Conservation (phyloP, 2,888 invertebrate species). For the Thecophora atra region DNA sequence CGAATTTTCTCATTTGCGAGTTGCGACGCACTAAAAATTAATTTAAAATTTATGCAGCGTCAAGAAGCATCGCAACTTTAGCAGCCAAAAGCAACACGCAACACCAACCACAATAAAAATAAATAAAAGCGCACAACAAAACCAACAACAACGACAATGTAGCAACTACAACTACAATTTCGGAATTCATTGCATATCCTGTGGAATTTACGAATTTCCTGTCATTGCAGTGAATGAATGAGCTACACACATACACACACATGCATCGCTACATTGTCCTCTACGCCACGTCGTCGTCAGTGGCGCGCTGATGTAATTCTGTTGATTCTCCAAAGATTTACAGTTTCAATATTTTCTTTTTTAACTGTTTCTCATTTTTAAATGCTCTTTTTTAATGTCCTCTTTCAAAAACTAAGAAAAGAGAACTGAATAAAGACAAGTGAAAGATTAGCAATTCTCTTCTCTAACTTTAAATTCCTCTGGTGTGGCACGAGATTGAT, state of each 20-base stretch:
- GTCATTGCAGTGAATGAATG: slow-evolving; percentile 6
- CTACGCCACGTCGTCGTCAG: neutral
- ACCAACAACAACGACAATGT: neutral
- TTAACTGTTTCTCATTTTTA: too few relatives aligned
- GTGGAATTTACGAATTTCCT: slow-evolving; percentile 22
- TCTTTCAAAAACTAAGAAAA: too few relatives aligned
- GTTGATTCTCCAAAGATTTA: slow-evolving; percentile 5
- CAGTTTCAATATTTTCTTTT: too few relatives aligned
- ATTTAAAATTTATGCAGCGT: slow-evolving; percentile 31
- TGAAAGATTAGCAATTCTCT: too few relatives aligned
- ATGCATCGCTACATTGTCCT: neutral
- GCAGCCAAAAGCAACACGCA: slow-evolving; percentile 1
- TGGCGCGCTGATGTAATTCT: slow-evolving; percentile 24
- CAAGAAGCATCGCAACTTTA: slow-evolving; percentile 7
- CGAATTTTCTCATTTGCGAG: slow-evolving; percentile 9
- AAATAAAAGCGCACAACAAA: neutral
- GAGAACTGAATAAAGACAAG: too few relatives aligned
- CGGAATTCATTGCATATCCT: slow-evolving; percentile 17
- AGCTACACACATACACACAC: neutral
- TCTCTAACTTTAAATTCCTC: too few relatives aligned
- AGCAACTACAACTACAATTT: neutral
- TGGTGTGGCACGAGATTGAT: too few relatives aligned
- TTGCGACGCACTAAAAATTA: slow-evolving; percentile 28
- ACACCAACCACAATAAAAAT: slow-evolving; percentile 9
- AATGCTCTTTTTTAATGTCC: too few relatives aligned